Conservation (phyloP, 2,797 vertebrate species). For the Lacerta agilis region DNA sequence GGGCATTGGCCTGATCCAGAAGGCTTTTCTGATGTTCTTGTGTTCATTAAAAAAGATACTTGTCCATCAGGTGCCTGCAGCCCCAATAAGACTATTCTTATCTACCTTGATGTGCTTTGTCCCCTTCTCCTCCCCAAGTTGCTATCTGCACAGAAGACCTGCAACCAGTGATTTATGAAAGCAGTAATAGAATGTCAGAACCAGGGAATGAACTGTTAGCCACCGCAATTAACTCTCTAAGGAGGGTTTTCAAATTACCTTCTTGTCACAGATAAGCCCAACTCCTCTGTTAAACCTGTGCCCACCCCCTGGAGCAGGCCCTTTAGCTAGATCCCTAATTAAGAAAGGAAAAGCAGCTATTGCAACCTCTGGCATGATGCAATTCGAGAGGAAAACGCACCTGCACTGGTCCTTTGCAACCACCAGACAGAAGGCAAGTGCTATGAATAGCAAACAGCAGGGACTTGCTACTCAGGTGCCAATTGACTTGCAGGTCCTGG, state of each 20-base stretch:
- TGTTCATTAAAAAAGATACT: conserved; percentile 23
- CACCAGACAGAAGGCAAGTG: conserved; percentile 58
- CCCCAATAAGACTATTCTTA: conserved; percentile 45
- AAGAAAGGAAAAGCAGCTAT: conserved; percentile 43
- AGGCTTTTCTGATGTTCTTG: conserved; percentile 14
- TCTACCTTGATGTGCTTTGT: conserved; percentile 34
- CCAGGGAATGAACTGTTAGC: conserved; percentile 66
- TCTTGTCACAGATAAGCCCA: conserved; percentile 24
- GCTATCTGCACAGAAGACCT: conserved; percentile 25
- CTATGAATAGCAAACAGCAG: conserved; percentile 57
- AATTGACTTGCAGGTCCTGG: not conserved
- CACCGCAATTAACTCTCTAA: conserved; percentile 62
- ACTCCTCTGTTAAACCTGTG: conserved; percentile 23
- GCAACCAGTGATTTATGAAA: conserved; percentile 64
- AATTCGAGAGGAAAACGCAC: conserved; percentile 14
- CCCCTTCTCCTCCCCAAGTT: conserved; percentile 27
- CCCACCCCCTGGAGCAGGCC: not conserved
- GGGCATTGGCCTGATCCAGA: no score
- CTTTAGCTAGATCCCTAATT: conserved; percentile 45
- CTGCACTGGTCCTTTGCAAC: conserved; percentile 45
- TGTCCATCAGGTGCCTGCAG: conserved; percentile 38
- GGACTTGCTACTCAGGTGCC: not conserved
- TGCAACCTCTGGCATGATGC: conserved; percentile 66
- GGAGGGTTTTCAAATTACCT: conserved; percentile 65
- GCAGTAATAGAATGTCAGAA: conserved; percentile 37